These are phyloP conservation scores for Rynchops niger DNA, from an alignment of 2,113 vertebrate genomes.

Conservation along the genomic window DNA sequence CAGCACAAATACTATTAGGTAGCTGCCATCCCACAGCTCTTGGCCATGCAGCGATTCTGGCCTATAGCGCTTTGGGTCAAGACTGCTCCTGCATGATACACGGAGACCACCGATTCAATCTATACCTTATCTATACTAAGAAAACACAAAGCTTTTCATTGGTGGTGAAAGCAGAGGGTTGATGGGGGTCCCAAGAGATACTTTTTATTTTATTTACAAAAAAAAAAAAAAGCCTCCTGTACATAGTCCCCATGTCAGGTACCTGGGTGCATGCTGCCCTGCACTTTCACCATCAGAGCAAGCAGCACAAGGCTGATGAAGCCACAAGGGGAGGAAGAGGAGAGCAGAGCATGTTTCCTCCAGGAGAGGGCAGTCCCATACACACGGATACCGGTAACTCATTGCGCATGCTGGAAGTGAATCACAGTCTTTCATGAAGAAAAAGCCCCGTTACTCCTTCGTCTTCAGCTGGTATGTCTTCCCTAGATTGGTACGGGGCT, in stretches of 20 bases:
- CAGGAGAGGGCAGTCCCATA: constrained; percentile 30
- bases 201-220: neutral
- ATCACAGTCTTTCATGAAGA: neutral
- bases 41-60: accelerated
- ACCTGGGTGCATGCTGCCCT: accelerated
- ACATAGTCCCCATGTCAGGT: neutral
- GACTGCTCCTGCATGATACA: neutral
- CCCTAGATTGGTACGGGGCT: neutral
- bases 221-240: neutral
- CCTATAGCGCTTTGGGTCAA: neutral
- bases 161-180: neutral
- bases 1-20: neutral
- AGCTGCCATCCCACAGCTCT: neutral
- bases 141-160: neutral
- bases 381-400: neutral
- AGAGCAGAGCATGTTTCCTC: neutral
- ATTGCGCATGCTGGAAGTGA: neutral
- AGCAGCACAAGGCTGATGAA: neutral
- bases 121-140: neutral
- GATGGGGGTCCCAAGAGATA: neutral
- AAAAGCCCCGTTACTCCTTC: neutral
- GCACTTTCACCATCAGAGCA: neutral
- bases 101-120: neutral
- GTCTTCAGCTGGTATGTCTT: neutral
- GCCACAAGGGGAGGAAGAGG: neutral